Conservation (phyloP, 2,888 invertebrate species). For the Sialis fuliginosa region DNA sequence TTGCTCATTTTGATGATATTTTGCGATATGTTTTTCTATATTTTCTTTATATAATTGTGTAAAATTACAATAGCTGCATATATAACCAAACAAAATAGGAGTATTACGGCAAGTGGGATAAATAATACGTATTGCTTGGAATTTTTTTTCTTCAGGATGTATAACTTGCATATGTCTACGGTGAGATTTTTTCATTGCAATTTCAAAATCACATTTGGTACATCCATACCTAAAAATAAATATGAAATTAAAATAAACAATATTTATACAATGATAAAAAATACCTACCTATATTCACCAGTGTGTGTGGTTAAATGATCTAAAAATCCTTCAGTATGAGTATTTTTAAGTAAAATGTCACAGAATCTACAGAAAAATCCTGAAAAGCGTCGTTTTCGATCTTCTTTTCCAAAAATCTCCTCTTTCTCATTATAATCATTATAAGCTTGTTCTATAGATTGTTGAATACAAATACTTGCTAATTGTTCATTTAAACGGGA, state of each 20-base stretch:
- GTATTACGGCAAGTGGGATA: constrained; percentile 8
- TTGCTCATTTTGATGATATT: constrained; percentile 31
- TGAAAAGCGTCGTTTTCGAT: constrained; percentile 12
- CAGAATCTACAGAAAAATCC: constrained; percentile 22
- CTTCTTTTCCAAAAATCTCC: constrained; percentile 17
- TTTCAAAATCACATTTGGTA: constrained; percentile 30
- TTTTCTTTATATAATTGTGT: constrained; percentile 44
- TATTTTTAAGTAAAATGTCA: constrained; percentile 11
- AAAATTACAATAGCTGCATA: constrained; percentile 57
- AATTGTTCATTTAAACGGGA: constrained; percentile 35
- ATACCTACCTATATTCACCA: constrained; percentile 43
- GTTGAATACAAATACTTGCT: constrained; percentile 34
- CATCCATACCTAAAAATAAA: constrained; percentile 29
- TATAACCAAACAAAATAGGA: constrained; percentile 31
- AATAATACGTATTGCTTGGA: neutral
- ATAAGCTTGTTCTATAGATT: constrained; percentile 29
- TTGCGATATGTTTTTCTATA: constrained; percentile 41
- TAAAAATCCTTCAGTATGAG: constrained; percentile 31
- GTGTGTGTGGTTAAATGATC: constrained; percentile 63
- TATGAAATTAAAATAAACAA: no score
- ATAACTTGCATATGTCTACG: constrained; percentile 12
- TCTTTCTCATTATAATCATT: constrained; percentile 21
- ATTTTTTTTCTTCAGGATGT: neutral
- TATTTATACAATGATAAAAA: no score
- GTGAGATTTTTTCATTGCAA: constrained; percentile 16